These are phyloP conservation scores for Pomatorhinus ruficollis DNA, from an alignment of 2,113 vertebrate species.

Conservation along the genomic window DNA sequence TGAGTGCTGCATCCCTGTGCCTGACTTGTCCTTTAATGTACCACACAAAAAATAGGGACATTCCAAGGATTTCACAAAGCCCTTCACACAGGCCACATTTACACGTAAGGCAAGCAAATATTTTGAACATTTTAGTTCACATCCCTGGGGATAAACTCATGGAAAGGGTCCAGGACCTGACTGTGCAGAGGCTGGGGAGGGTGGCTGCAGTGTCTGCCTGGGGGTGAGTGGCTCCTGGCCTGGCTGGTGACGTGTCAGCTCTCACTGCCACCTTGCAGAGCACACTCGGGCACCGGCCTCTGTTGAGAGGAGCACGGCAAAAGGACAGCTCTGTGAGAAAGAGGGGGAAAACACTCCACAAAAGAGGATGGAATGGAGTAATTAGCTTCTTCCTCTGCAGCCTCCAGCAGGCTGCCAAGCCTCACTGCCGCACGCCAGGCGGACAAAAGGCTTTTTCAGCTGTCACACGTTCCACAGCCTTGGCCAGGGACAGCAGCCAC, in stretches of 20 bases:
- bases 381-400: conserved; percentile 4
- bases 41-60: not conserved
- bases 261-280: not conserved
- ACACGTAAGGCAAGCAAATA: not conserved
- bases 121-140: not conserved
- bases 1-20: not conserved
- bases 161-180: not conserved
- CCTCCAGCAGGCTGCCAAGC: not conserved
- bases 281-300: not conserved
- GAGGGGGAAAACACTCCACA: not conserved
- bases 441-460: conserved; percentile 1
- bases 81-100: not conserved
- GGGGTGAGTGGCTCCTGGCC: not conserved
- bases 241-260: not conserved
- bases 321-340: not conserved
- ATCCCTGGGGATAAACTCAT: not conserved
- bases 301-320: not conserved
- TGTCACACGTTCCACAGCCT: not conserved
- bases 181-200: not conserved
- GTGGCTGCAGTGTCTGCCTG: not conserved
- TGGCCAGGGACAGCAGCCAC: not conserved
- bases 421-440: not conserved
- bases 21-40: not conserved
- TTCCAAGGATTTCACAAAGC: not conserved
- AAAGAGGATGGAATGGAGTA: conserved; percentile 7